Evolutionary conservation across 1,140 invertebrate species (phyloP).

Genomic region (Aphis craccivora): DNA sequence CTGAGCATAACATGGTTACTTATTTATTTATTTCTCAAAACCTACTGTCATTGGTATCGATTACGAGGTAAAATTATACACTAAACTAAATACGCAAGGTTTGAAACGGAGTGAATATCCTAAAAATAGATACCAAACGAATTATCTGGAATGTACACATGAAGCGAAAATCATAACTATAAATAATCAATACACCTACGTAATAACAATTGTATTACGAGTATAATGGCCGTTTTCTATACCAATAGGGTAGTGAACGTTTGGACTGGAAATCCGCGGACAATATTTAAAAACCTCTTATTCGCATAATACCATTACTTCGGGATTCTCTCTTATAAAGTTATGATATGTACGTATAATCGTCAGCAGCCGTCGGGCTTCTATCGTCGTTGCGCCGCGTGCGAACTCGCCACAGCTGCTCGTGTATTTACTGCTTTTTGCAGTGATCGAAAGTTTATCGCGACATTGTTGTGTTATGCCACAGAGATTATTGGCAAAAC

Average conservation of each 20-base stretch:
- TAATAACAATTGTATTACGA: neutral
- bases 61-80: too few relatives aligned
- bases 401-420: neutral
- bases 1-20: too few relatives aligned
- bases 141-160: neutral
- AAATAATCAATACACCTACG: neutral
- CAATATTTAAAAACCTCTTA: neutral
- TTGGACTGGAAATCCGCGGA: too few relatives aligned
- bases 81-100: neutral
- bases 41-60: too few relatives aligned
- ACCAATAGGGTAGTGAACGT: neutral
- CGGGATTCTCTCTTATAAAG: neutral
- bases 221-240: neutral
- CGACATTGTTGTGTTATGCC: slow-evolving; percentile 1
- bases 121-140: neutral
- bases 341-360: neutral
- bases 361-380: neutral
- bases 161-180: neutral
- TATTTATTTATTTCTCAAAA: too few relatives aligned
- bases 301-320: neutral
- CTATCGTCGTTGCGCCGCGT: neutral
- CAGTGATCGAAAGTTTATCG: slow-evolving; percentile 6
- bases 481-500: neutral
- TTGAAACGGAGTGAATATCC: neutral
- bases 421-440: neutral